Evolutionary conservation across 2,888 invertebrate genomes (phyloP).

Genomic region (Gymnoscelis rufifasciata): DNA sequence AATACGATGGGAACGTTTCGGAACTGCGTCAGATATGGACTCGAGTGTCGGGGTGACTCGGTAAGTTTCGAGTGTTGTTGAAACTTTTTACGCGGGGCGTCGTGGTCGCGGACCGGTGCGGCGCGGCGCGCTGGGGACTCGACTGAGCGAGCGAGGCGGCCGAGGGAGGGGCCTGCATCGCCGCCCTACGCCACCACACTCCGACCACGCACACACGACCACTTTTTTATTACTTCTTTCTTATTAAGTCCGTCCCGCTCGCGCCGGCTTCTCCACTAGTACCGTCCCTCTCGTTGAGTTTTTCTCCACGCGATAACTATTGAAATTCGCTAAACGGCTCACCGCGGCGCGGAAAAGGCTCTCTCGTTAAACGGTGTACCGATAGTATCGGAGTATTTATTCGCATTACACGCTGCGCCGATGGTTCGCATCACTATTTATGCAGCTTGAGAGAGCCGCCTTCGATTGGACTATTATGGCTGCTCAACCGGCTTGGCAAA

Average conservation of each 20-base stretch:
- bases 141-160: slow-evolving; percentile 68
- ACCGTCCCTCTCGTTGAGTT: slow-evolving; percentile 65
- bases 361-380: slow-evolving; percentile 75
- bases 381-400: slow-evolving; percentile 75
- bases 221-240: slow-evolving; percentile 78
- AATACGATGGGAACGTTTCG: slow-evolving; percentile 32
- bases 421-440: slow-evolving; percentile 64
- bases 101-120: slow-evolving; percentile 61
- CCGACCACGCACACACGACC: slow-evolving; percentile 74
- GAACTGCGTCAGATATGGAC: slow-evolving; percentile 26
- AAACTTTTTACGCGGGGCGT: slow-evolving; percentile 74
- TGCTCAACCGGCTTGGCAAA: slow-evolving; percentile 14
- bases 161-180: slow-evolving; percentile 74
- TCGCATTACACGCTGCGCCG: slow-evolving; percentile 60
- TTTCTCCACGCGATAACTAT: slow-evolving; percentile 78
- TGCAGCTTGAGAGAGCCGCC: slow-evolving; percentile 40
- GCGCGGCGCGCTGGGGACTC: slow-evolving; percentile 66
- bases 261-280: slow-evolving; percentile 45
- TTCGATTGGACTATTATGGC: slow-evolving; percentile 20
- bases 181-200: slow-evolving; percentile 76
- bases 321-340: slow-evolving; percentile 79
- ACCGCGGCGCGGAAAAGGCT: slow-evolving; percentile 76
- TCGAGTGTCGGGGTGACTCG: slow-evolving; percentile 40
- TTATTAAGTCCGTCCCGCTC: slow-evolving; percentile 68
- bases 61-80: slow-evolving; percentile 60